Conservation (phyloP, 37 sponge, comb jelly and placozoan genomes). For the Sycon ciliatum region DNA sequence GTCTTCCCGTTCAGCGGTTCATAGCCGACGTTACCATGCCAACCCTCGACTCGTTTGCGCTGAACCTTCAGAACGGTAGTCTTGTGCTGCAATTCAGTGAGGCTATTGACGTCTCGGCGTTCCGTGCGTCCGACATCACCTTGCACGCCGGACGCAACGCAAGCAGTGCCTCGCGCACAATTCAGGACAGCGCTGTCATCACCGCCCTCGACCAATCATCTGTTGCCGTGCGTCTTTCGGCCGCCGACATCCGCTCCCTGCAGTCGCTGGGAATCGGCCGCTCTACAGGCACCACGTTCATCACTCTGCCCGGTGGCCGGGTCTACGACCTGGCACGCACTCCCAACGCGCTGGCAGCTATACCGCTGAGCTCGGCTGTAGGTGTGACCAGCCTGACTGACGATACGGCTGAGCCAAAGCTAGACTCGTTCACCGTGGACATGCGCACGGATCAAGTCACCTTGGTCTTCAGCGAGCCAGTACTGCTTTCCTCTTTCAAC, state of each 20-base stretch:
- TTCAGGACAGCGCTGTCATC: conserved; percentile 21
- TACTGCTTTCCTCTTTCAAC: conserved; percentile 48
- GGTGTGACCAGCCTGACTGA: conserved; percentile 36
- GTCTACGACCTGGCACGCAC: background rate
- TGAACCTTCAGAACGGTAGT: conserved; percentile 10
- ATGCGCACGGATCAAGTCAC: conserved; percentile 41
- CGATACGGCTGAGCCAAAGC: conserved; percentile 55
- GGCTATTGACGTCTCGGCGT: conserved; percentile 50
- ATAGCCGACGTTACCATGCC: conserved; percentile 12
- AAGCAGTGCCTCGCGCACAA: background rate
- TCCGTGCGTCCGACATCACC: conserved; percentile 46
- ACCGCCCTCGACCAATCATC: no score
- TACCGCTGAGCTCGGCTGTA: background rate
- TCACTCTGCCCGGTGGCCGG: background rate
- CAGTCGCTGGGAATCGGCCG: no score
- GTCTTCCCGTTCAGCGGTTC: conserved; percentile 10
- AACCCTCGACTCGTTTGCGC: conserved; percentile 1
- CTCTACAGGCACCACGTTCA: no score
- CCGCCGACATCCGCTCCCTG: no score
- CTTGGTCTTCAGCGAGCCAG: conserved; percentile 50
- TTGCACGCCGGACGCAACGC: conserved; percentile 26
- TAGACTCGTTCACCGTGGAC: conserved; percentile 48
- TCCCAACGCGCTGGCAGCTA: background rate
- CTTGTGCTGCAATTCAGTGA: conserved; percentile 64
- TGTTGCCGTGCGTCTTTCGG: no score